Base-by-base conservation (phyloP, 2,797 vertebrate genomes). In the Cheirogaleus major region DNA sequence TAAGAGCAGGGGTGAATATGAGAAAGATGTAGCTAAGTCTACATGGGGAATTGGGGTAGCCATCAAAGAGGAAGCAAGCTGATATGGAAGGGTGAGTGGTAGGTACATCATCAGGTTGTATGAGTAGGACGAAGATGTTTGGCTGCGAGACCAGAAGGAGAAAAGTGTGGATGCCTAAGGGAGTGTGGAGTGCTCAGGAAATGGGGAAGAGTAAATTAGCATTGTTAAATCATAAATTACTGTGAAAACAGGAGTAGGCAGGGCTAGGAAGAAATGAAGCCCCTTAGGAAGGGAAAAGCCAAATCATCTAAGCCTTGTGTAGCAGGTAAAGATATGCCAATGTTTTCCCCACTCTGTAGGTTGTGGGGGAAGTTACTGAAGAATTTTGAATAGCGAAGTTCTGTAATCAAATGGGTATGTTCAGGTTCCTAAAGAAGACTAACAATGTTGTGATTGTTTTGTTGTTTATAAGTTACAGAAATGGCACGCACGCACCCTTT, bases 381-480 rank as follows among this genome's bases (percentile, higher is more conserved):
- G 65, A 92, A 89, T 83, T 93, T 73, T 87, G 73, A 96, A 57
- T 73, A 76, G 52, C 45, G 27, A 65, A 82, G 43, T 87, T 91
- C 41, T 48, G 61, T 79, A 92, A 90, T 79, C 38, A 88, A 70
- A 17, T 55, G 32, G 11, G 20, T 35, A 85, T 41, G 13, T 81
- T 97, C 38, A 52, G 35, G 3, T 61, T 85, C 63, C n/a, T 88
- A 80, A 73, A 83, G 69, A 86, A 84, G 45, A 59, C 6, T 80
- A 92, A 96, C 72, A 97, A 48, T 91, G 91, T 94, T 61, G 7
- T 79, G 55, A 92, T 75, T 94, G 95, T 90, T 88, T 84, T 67
- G 50, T 81, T 96, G 91, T 96, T 95, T 95, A 88, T 38, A 92
- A 75, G 4, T 86, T 89, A 81, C 13, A 95, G 69, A 96, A 95